Base-by-base conservation (phyloP, 1,140 invertebrate species). In the Chelonus insularis region DNA sequence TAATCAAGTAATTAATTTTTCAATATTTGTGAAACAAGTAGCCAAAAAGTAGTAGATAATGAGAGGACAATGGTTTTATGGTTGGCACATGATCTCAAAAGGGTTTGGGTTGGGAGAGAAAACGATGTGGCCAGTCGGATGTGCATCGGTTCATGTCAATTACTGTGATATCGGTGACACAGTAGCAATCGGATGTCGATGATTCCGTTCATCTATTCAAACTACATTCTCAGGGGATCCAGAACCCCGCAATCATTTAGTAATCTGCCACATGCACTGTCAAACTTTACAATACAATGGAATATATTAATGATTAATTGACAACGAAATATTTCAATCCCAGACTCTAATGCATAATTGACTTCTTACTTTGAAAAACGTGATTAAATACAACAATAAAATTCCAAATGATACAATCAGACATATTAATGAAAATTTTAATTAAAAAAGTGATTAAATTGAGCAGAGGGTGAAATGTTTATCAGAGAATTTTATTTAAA, bases 121-220 rank as follows among this genome's bases (percentile, higher is more conserved):
- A 29, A 29, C 20, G 45, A 21, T 29, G 23, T 25, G 41, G 37
- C 37, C 37, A 16, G 16, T 14, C 18, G 20, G 45, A 23, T 48
- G 12, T 16, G 29, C 29, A 14, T 34, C 29, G 6, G 29, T 11
- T 34, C 48, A 11, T 32, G 48, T 34, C 29, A 51, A 32, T 32
- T 51, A 51, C 21, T 21, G 11, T 51, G 48, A 51, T 34, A 51
- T 51, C 48, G 21, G 48, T 51, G 48, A 51, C 48, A 51, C 48
- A 34, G 4, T n/a, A 34, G 48, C 29, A 51, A 51, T 51, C 25
- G 25, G 14, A 51, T 16, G 48, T 34, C 48, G 29, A 34, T 51
- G 48, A 51, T 51, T 21, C 12, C 16, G 48, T 51, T 12, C 14
- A 9, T 14, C 48, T 21, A 51, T 51, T 23, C 29, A 14, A 21